phyloP scores from a whole-genome alignment of 2,113 vertebrate species.

The Eretmochelys imbricata region DNA sequence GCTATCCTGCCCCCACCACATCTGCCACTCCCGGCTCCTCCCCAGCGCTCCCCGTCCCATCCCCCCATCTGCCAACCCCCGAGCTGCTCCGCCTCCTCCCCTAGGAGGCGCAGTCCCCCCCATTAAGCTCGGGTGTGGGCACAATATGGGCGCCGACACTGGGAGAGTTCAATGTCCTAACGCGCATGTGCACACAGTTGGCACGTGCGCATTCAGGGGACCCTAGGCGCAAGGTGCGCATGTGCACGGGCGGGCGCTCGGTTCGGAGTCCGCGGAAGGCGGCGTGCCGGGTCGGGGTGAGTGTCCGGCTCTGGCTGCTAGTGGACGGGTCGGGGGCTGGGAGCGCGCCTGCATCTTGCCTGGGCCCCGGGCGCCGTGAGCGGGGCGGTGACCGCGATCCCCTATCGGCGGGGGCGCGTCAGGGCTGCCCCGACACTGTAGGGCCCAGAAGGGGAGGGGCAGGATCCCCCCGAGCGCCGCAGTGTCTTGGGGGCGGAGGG shows the following conservation, averaged over 20 bases:
- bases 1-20: too few species aligned
- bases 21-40: too few species aligned
- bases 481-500: too few species aligned
- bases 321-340: too few species aligned
- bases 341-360: background rate
- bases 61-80: too few species aligned
- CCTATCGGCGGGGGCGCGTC: background rate
- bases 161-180: rapidly evolving
- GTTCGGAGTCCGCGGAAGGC: rapidly evolving
- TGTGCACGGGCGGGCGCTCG: background rate
- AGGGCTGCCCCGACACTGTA: background rate
- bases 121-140: rapidly evolving
- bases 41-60: rapidly evolving
- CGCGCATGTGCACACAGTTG: background rate
- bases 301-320: rapidly evolving
- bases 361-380: too few species aligned
- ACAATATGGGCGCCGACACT: rapidly evolving
- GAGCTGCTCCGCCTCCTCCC: background rate
- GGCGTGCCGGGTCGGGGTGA: rapidly evolving
- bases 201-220: background rate
- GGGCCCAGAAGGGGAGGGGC: too few species aligned
- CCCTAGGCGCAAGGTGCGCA: background rate
- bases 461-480: too few species aligned
- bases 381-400: too few species aligned
- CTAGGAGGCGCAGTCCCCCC: background rate